Evolutionary conservation across 2,888 invertebrate genomes (phyloP).

Genomic region (Formica aserva): DNA sequence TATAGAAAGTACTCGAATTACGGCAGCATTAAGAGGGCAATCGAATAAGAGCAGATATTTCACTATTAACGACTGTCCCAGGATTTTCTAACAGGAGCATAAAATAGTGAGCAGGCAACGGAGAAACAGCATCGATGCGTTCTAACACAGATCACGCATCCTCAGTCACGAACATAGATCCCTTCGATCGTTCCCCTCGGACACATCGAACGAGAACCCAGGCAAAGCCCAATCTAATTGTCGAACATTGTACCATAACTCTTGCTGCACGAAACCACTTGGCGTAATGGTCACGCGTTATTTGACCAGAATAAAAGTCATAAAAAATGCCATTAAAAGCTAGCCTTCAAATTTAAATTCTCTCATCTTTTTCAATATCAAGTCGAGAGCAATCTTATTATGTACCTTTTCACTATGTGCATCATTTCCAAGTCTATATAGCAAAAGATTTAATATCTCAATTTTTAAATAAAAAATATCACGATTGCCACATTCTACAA

Average conservation of each 20-base stretch:
- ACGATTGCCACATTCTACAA: neutral
- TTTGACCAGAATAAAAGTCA: conserved; percentile 25
- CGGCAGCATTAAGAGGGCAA: conserved; percentile 26
- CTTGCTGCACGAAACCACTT: conserved; percentile 21
- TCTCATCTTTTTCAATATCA: neutral
- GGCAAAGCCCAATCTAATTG: conserved; percentile 42
- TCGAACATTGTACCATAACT: conserved; percentile 52
- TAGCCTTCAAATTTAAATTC: conserved; percentile 11
- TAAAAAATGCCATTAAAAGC: conserved; percentile 4
- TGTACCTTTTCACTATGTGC: neutral
- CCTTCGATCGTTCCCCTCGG: conserved; percentile 39
- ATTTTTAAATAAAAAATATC: neutral
- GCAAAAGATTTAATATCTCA: neutral
- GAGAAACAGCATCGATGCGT: conserved; percentile 26
- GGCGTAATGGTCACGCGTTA: conserved; percentile 30
- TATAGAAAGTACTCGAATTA: conserved; percentile 43
- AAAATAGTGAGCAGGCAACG: conserved; percentile 27
- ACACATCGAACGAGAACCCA: neutral
- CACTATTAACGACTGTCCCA: conserved; percentile 51
- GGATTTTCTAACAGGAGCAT: conserved; percentile 44
- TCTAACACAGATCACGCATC: conserved; percentile 65
- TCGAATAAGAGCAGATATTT: conserved; percentile 48
- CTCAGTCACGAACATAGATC: conserved; percentile 65
- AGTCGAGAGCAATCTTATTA: neutral
- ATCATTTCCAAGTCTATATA: neutral